Evolutionary conservation across 1,140 invertebrate species (phyloP).

Genomic region (Polypedilum vanderplanki): DNA sequence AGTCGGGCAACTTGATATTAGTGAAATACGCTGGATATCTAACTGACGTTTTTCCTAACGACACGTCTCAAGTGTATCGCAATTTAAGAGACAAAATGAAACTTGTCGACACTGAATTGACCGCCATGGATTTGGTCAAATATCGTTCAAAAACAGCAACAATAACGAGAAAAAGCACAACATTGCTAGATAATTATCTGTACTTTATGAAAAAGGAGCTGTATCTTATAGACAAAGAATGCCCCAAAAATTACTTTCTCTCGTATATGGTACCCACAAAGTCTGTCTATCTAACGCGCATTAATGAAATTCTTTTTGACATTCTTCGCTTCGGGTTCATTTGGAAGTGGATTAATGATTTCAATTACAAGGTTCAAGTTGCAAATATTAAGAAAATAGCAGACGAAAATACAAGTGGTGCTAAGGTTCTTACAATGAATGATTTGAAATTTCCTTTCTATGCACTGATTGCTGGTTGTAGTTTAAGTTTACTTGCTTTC

Average conservation of each 20-base stretch:
- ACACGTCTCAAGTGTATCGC: slow-evolving; percentile 35
- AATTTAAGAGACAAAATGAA: slow-evolving; percentile 37
- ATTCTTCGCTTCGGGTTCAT: slow-evolving; percentile 37
- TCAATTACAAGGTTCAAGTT: slow-evolving; percentile 36
- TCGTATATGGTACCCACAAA: slow-evolving; percentile 38
- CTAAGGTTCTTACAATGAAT: background rate
- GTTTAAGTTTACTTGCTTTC: background rate
- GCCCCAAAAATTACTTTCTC: slow-evolving; percentile 41
- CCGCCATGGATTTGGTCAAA: slow-evolving; percentile 34
- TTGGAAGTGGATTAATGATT: slow-evolving; percentile 37
- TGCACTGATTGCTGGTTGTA: background rate
- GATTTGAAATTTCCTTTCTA: slow-evolving; percentile 20
- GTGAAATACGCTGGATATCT: slow-evolving; percentile 41
- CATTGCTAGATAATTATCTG: slow-evolving; percentile 35
- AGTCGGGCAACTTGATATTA: slow-evolving; percentile 37
- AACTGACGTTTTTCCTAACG: slow-evolving; percentile 40
- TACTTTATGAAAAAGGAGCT: slow-evolving; percentile 30
- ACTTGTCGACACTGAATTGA: slow-evolving; percentile 32
- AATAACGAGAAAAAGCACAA: slow-evolving; percentile 36
- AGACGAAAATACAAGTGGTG: background rate
- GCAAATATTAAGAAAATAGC: background rate
- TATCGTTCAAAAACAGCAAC: slow-evolving; percentile 35
- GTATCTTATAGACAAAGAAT: slow-evolving; percentile 41
- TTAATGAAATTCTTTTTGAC: slow-evolving; percentile 36
- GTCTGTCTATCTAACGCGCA: slow-evolving; percentile 36